A percentile compares a stretch with the other conserved stretches of the same genome.
phyloP scores from a whole-genome alignment of 2,113 vertebrate genomes.

The Phyllostomus discolor region DNA sequence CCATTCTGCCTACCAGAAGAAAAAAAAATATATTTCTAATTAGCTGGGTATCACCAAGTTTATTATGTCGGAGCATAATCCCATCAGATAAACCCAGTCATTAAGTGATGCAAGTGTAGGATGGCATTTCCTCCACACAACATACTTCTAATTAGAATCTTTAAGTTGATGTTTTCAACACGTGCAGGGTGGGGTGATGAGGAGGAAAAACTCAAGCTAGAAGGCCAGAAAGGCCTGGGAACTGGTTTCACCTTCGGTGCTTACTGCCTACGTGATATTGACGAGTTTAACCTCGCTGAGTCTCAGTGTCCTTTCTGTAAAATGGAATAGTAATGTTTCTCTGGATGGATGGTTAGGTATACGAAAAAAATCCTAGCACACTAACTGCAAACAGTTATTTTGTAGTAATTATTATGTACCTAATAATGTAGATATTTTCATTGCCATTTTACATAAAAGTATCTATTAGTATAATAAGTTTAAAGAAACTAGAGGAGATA shows the following conservation, averaged over 20 bases:
- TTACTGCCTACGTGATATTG: not conserved
- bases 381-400: not conserved
- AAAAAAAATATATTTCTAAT: not conserved
- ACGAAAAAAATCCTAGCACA: not conserved
- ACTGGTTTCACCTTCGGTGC: not conserved
- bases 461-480: not conserved
- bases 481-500: not conserved
- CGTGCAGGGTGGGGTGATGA: not conserved
- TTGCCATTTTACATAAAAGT: not conserved
- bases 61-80: not conserved
- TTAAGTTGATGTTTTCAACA: not conserved
- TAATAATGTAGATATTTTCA: not conserved
- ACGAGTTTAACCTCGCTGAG: not conserved
- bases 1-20: not conserved
- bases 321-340: not conserved
- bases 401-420: not conserved
- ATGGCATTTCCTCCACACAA: not conserved
- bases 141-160: not conserved
- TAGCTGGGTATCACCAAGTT: not conserved
- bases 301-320: not conserved
- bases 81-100: not conserved
- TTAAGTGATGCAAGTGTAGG: not conserved
- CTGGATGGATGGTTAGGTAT: not conserved
- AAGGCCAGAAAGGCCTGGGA: not conserved
- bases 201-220: not conserved